Base-by-base conservation (phyloP, 2,113 vertebrate species). In the Heptranchias perlo region DNA sequence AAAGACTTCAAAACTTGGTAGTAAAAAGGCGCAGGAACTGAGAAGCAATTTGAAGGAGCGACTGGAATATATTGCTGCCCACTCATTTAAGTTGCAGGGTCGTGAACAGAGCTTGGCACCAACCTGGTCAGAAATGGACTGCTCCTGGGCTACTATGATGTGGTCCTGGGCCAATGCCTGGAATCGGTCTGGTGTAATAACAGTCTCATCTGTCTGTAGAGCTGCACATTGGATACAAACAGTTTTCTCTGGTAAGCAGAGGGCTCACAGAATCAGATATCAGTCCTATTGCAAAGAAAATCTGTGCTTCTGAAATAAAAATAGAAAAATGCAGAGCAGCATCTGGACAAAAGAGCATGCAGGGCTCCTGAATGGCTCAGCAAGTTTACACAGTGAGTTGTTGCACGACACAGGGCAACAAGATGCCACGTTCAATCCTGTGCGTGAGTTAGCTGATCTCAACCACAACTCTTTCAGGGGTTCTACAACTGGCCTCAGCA, bases 131-230 rank as follows among this genome's bases (percentile, higher is more conserved):
- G 98, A 97, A 65, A 99, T 97, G 0, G 97, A 96, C 96, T 99
- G 99, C 94, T 99, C 99, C 96, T 99, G 99, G 0, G 99, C 97
- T 0, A 99, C 98, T 0, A 99, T 99, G 96, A 99, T 99, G 97
- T 99, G 99, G 2, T 99, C 99, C 96, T 98, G 98, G 61, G 98
- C 98, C 96, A 99, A 97, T 0, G 98, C 98, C 97, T 98, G 98
- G 62, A 99, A 97, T 84, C 97, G 96, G 96, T 99, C 98, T 0
- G 99, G 97, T 91, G 98, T 98, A 97, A 99, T 97, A 95, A 98
- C 97, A 0, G 98, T 97, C 61, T 98, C 99, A 95, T 98, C 97
- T 0, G 98, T 97, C 97, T 99, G 99, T 96, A 99, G 97, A 44
- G 98, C 98, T 23, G 98, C 97, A 18, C 0, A 65, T 39, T 94